Evolutionary conservation across 2,888 invertebrate genomes (phyloP).

Genomic region (Capitulum mitella): DNA sequence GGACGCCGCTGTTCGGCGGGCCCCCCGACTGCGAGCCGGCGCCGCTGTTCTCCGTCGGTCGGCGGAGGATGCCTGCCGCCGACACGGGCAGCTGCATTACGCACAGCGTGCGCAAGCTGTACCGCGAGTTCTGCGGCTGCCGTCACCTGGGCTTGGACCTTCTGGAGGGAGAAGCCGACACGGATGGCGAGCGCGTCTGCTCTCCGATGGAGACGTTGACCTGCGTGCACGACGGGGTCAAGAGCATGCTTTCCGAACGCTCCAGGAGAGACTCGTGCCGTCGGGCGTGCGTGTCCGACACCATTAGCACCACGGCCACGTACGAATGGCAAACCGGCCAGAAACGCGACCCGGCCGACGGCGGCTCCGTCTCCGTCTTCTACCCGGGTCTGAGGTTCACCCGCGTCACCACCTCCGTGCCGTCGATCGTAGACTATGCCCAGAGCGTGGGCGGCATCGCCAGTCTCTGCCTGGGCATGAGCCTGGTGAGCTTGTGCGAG

Average conservation of each 20-base stretch:
- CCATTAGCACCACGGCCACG: background rate
- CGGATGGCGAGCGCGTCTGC: background rate
- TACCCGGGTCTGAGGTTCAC: background rate
- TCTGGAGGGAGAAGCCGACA: background rate
- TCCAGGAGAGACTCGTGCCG: too few relatives aligned
- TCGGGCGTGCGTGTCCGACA: background rate
- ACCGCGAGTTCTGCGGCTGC: background rate
- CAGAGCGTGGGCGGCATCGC: background rate
- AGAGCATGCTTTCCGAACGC: background rate
- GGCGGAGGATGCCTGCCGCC: slow-evolving; percentile 24
- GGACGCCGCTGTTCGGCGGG: background rate
- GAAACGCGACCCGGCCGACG: background rate
- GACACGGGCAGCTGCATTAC: slow-evolving; percentile 27
- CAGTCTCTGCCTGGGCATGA: background rate
- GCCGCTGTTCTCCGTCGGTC: slow-evolving; percentile 26
- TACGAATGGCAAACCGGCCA: background rate
- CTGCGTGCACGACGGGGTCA: background rate
- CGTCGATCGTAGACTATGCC: background rate
- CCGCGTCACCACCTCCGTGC: background rate
- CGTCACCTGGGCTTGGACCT: background rate
- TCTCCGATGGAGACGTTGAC: background rate
- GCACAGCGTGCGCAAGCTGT: slow-evolving; percentile 28
- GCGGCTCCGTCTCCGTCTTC: background rate
- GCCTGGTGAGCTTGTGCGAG: background rate
- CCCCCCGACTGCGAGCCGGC: background rate